These are phyloP conservation scores for Dichetophora obliterata DNA, from an alignment of 2,888 invertebrate species.

Conservation along the genomic window DNA sequence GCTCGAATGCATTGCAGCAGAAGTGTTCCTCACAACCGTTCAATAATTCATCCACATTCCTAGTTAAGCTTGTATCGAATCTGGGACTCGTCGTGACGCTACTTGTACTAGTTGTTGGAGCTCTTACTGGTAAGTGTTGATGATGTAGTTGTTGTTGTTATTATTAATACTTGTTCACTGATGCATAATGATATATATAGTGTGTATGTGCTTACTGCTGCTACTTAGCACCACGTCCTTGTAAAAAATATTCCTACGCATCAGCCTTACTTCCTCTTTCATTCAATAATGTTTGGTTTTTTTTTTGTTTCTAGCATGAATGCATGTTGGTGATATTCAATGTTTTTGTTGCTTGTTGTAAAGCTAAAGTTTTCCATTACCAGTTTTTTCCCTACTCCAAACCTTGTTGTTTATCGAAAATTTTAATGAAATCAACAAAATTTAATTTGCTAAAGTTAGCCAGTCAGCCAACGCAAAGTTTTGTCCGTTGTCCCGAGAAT, in stretches of 20 bases:
- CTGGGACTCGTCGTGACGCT: conserved; percentile 63
- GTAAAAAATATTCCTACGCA: not conserved
- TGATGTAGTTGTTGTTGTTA: conserved; percentile 47
- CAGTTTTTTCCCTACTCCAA: not conserved
- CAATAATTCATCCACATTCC: conserved; percentile 54
- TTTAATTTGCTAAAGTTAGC: conserved; percentile 25
- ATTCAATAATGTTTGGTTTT: not conserved
- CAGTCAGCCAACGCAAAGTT: not conserved
- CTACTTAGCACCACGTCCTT: not conserved
- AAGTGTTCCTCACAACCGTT: conserved; percentile 61
- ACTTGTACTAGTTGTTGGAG: conserved; percentile 57
- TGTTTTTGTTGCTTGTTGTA: not conserved
- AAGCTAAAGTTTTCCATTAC: not conserved
- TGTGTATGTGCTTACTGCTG: not conserved
- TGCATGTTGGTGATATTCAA: not conserved
- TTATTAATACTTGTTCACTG: conserved; percentile 1
- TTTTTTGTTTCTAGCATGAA: not conserved
- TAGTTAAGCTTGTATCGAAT: conserved; percentile 62
- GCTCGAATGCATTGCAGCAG: conserved; percentile 54
- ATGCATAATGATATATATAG: not conserved
- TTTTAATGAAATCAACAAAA: conserved; percentile 37
- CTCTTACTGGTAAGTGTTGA: conserved; percentile 64
- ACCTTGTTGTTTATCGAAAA: conserved; percentile 29
- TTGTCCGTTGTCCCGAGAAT: conserved; percentile 8
- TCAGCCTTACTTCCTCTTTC: not conserved